Evolutionary conservation across 1,140 invertebrate species (phyloP).

Genomic region (Cheumatopsyche charites): DNA sequence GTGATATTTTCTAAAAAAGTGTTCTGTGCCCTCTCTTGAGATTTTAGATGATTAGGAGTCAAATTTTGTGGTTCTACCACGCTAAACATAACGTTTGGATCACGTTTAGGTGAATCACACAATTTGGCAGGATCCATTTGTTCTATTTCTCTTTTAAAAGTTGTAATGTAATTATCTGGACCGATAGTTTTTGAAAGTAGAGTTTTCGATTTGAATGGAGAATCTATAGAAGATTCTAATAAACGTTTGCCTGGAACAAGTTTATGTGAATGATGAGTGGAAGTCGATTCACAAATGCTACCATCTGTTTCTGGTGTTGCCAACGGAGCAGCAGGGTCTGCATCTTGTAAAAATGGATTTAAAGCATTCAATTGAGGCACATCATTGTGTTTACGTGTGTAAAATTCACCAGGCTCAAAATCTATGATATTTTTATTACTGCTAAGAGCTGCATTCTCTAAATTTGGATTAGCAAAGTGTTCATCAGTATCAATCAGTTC

Average conservation of each 20-base stretch:
- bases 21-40: constrained; percentile 58
- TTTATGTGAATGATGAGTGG: constrained; percentile 58
- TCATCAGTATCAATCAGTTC: constrained; percentile 80
- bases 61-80: constrained; percentile 45
- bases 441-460: constrained; percentile 14
- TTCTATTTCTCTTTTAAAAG: constrained; percentile 54
- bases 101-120: constrained; percentile 44
- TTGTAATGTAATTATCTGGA: constrained; percentile 71
- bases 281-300: constrained; percentile 62
- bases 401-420: constrained; percentile 61
- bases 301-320: constrained; percentile 68
- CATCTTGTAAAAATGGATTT: constrained; percentile 54
- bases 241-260: constrained; percentile 56
- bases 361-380: constrained; percentile 53
- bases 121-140: constrained; percentile 13
- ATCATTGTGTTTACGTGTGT: constrained; percentile 51
- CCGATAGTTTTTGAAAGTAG: constrained; percentile 68
- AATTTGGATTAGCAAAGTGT: constrained; percentile 51
- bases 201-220: constrained; percentile 61
- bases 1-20: constrained; percentile 60
- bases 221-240: constrained; percentile 55
- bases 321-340: constrained; percentile 60
- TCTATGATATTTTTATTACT: constrained; percentile 52
- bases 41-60: constrained; percentile 57
- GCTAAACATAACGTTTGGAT: constrained; percentile 24